phyloP scores from a whole-genome alignment of 2,888 invertebrate species.

The Zeuzera pyrina region DNA sequence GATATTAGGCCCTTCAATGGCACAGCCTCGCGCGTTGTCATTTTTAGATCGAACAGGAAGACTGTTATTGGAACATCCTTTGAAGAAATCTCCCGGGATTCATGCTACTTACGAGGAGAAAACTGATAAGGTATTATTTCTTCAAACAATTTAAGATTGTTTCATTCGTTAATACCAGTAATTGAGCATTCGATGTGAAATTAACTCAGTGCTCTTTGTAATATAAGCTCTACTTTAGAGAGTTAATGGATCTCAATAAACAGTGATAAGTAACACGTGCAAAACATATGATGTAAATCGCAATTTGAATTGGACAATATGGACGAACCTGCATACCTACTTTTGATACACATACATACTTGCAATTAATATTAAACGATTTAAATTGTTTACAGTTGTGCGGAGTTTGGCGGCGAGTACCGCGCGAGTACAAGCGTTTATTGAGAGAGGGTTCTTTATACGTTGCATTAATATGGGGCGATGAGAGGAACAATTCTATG shows the following conservation, averaged over 20 bases:
- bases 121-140: constrained; percentile 77
- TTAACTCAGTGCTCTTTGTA: too few species aligned
- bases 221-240: too few species aligned
- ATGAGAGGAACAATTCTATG: constrained; percentile 74
- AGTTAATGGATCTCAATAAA: too few species aligned
- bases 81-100: constrained; percentile 71
- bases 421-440: constrained; percentile 84
- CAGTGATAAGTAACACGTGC: too few species aligned
- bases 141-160: too few species aligned
- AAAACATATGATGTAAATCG: too few species aligned
- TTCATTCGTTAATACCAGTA: too few species aligned
- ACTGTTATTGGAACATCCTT: constrained; percentile 86
- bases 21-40: constrained; percentile 77
- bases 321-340: too few species aligned
- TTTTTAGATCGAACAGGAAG: constrained; percentile 85
- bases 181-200: too few species aligned
- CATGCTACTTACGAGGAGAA: constrained; percentile 87
- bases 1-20: constrained; percentile 62
- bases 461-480: constrained; percentile 85
- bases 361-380: too few species aligned
- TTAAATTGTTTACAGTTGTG: constrained; percentile 70
- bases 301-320: too few species aligned
- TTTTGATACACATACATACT: too few species aligned
- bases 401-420: constrained; percentile 91
- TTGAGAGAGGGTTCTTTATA: constrained; percentile 86